Base-by-base conservation (phyloP, 2,888 invertebrate species). In the Aporophyla nigra region DNA sequence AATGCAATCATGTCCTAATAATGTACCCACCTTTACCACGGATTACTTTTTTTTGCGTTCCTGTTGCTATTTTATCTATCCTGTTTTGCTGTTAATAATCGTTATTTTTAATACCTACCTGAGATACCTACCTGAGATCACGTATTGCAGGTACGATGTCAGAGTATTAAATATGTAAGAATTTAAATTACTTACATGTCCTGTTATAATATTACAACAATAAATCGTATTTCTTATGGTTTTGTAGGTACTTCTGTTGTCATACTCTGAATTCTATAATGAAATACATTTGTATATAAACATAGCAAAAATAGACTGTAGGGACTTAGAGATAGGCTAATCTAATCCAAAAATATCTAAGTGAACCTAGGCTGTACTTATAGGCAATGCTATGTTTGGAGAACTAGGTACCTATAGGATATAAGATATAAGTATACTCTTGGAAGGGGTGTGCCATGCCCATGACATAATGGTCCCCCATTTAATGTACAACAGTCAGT, bases 401-500 rank as follows among this genome's bases (percentile, higher is more conserved):
- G 33, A 33, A 71, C 9, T 72, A 33, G n/a, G 12, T 66, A 46
- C 43, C 10, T 46, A n/a, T 19, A 24, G 2, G 49, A 40, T 71
- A 27, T 14, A 49, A 49, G 6, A 63, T 63, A 43, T 51, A 21
- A 51, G 62, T 62, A 77, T 74, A 62, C 16, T 65, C 24, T 54
- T 61, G 16, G 40, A 12, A n/a, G 16, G 53, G 14, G 33, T 21
- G 24, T 46, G n/a, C 59, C n/a, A 74, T 49, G 24, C 33, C 59
- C n/a, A 74, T 49, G 43, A 61, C 49, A 61, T 21, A 43, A 43
- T 33, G 24, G n/a, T 58, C 9, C 58, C 43, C 49, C n/a, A 40
- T 72, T 58, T 24, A 74, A 67, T 66, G 69, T 74, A 68, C 14
- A 58, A 59, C 59, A 43, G 69, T 72, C 49, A 74, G 61, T 58